Base-by-base conservation (phyloP, 23 tunicate species). In the Corella eumyota region DNA sequence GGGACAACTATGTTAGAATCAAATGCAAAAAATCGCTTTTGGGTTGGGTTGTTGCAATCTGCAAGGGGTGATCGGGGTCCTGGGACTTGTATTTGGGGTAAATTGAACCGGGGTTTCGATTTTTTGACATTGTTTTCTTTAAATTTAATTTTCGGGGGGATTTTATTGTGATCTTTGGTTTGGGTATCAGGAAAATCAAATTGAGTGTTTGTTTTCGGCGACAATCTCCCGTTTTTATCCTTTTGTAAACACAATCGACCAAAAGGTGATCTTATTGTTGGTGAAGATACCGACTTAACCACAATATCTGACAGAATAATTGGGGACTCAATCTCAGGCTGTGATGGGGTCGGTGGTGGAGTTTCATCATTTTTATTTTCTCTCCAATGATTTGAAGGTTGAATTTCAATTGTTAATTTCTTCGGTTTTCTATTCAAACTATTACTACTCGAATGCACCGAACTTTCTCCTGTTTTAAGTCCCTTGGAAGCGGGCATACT, bases 401-500 rank as follows among this genome's bases (percentile, higher is more conserved):
- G n/a, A n/a, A n/a, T n/a, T n/a, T n/a, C n/a, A n/a, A n/a, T n/a
- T n/a, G n/a, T n/a, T n/a, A n/a, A n/a, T n/a, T n/a, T n/a, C n/a
- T n/a, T n/a, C n/a, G n/a, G n/a, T n/a, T n/a, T n/a, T n/a, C n/a
- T n/a, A n/a, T n/a, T n/a, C n/a, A n/a, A n/a, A n/a, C n/a, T n/a
- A n/a, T n/a, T n/a, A n/a, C n/a, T n/a, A n/a, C n/a, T n/a, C 56
- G 60, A 28, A 30, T 38, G 36, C 22, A 59, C 40, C 23, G 44
- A 9, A 44, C 23, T 58, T 47, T n/a, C n/a, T 6, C 53, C 35
- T 19, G 58, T 22, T 66, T 75, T 75, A 26, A 32, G 55, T 46
- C 47, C 82, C 58, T 75, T 75, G 25, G 82, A 67, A 2, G 82
- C 70, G 35, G 82, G 82, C 3, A 75, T 34, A 34, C 45, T 66